Percentiles rank a stretch among this genome's conserved stretches.
These are phyloP conservation scores for Caenorhabditis wallacei DNA, from an alignment of 2,888 invertebrate species.

Conservation along the genomic window DNA sequence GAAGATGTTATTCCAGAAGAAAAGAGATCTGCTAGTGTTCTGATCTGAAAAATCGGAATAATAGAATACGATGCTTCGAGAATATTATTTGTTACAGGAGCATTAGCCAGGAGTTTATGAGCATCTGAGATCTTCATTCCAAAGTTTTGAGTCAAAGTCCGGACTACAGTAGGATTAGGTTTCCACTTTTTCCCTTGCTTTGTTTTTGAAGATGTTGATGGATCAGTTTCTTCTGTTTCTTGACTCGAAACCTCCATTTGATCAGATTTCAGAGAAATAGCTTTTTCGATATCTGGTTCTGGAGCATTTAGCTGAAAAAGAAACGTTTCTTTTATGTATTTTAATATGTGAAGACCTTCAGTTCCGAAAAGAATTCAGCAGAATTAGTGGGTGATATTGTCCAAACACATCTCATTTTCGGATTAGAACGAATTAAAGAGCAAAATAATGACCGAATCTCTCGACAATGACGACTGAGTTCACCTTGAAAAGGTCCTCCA, in stretches of 20 bases:
- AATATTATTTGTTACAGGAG: constrained; percentile 20
- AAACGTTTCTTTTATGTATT: neutral
- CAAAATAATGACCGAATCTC: constrained; percentile 86
- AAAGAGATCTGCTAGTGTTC: constrained; percentile 53
- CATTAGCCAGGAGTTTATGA: constrained; percentile 40
- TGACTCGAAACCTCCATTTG: constrained; percentile 54
- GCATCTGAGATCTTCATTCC: constrained; percentile 52
- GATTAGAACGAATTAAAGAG: constrained; percentile 95
- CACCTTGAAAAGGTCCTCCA: constrained; percentile 83
- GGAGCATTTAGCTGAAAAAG: constrained; percentile 66
- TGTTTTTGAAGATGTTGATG: constrained; percentile 10
- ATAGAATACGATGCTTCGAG: too few relatives aligned
- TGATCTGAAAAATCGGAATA: constrained; percentile 54
- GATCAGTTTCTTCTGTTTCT: constrained; percentile 17
- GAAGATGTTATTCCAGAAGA: constrained; percentile 16
- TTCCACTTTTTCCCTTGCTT: constrained; percentile 63
- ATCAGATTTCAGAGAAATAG: constrained; percentile 69
- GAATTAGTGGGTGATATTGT: constrained; percentile 97
- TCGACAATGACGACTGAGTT: constrained; percentile 78
- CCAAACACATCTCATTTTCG: constrained; percentile 94
- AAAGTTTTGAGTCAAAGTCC: constrained; percentile 62
- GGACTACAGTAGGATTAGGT: constrained; percentile 67
- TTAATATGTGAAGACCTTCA: constrained; percentile 87
- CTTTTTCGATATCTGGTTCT: constrained; percentile 73
- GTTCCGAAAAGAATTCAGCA: constrained; percentile 95